Conservation (phyloP, 2,113 vertebrate genomes). For the Notechis scutatus region DNA sequence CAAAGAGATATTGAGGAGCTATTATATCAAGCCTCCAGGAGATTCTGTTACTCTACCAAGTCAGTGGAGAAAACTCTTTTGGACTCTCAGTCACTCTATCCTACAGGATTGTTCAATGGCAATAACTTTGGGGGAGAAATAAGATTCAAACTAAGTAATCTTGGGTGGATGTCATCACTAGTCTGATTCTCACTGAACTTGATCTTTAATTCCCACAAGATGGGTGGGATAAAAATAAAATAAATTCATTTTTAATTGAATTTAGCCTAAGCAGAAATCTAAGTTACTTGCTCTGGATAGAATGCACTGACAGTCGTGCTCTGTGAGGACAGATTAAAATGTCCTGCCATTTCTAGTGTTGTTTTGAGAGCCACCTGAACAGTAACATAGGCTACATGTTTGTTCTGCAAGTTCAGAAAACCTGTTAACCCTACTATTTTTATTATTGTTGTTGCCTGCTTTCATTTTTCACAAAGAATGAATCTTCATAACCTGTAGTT, state of each 20-base stretch:
- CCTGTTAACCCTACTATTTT: slow-evolving; percentile 32
- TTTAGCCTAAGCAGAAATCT: not conserved
- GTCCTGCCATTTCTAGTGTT: slow-evolving; percentile 36
- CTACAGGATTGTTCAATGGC: not conserved
- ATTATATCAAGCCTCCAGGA: not conserved
- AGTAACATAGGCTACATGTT: slow-evolving; percentile 10
- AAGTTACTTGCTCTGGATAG: not conserved
- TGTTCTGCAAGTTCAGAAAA: slow-evolving; percentile 24
- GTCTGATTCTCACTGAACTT: not conserved
- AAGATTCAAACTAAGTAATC: not conserved
- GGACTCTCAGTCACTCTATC: not conserved
- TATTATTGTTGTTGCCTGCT: not conserved
- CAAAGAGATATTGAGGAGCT: not conserved
- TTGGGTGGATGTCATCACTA: not conserved
- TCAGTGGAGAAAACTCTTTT: not conserved
- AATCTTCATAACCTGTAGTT: not conserved
- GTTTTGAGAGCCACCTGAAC: slow-evolving; percentile 46
- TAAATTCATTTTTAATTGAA: not conserved
- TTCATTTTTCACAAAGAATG: slow-evolving; percentile 26
- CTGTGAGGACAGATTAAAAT: slow-evolving; percentile 17
- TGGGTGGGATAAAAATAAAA: not conserved
- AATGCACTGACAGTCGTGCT: not conserved
- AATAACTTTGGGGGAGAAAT: not conserved
- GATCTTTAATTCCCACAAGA: not conserved
- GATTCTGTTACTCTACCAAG: not conserved